Conservation (phyloP, 64 coral and sea anemone species). For the Porites australiensis region DNA sequence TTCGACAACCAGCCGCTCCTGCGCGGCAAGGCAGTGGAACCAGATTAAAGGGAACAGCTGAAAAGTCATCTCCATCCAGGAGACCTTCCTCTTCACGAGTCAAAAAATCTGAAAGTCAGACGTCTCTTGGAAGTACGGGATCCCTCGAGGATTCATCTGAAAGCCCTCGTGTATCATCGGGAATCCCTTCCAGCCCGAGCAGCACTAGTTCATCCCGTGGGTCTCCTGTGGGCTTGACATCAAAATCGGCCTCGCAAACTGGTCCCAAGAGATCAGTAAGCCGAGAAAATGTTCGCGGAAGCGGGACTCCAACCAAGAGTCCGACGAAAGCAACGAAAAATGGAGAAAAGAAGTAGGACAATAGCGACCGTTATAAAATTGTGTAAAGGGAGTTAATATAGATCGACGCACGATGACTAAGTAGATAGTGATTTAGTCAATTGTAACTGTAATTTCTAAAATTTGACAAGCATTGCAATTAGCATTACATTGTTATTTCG, state of each 20-base stretch:
- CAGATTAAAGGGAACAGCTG: constrained; percentile 62
- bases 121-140: constrained; percentile 82
- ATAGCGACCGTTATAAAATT: not conserved
- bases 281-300: constrained; percentile 41
- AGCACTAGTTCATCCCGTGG: constrained; percentile 25
- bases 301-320: not conserved
- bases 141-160: constrained; percentile 55
- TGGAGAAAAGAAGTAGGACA: not conserved
- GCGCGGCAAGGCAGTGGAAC: constrained; percentile 69
- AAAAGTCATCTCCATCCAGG: constrained; percentile 38
- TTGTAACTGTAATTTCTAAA: constrained; percentile 15
- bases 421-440: not conserved
- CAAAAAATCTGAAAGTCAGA: constrained; percentile 74
- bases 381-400: not conserved
- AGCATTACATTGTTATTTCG: not conserved
- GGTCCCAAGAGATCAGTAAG: constrained; percentile 33
- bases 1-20: constrained; percentile 46
- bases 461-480: not conserved
- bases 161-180: constrained; percentile 35
- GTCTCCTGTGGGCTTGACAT: not conserved
- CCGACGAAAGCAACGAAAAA: constrained; percentile 6
- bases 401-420: not conserved
- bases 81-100: constrained; percentile 30
- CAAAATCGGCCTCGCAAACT: not conserved
- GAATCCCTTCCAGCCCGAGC: constrained; percentile 6